Evolutionary conservation across 2,888 invertebrate genomes (phyloP).

Genomic region (Harmothoe impar): DNA sequence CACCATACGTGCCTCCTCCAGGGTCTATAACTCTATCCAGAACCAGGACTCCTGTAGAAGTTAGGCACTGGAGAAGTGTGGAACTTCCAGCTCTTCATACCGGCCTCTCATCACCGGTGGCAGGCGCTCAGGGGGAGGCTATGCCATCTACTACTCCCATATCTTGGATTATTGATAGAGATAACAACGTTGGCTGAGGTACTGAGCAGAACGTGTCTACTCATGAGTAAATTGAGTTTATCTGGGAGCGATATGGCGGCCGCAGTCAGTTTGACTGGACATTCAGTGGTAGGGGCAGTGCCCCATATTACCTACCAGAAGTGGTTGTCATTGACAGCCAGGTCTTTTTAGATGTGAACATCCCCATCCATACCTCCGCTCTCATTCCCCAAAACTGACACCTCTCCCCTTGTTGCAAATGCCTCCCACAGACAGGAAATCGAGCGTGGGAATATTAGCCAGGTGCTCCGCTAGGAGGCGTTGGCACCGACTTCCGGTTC

Average conservation of each 20-base stretch:
- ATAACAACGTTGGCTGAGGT: constrained; percentile 3
- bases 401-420: neutral
- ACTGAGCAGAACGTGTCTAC: neutral
- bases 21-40: no score
- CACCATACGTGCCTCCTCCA: no score
- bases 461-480: neutral
- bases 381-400: neutral
- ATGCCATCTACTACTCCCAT: neutral
- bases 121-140: neutral
- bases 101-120: neutral
- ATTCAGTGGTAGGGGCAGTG: neutral
- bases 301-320: neutral
- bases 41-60: no score
- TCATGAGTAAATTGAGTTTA: constrained; percentile 43
- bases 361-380: neutral
- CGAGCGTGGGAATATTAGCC: neutral
- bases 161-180: constrained; percentile 32
- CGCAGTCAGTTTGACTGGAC: constrained; percentile 26
- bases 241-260: constrained; percentile 14
- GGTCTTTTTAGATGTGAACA: neutral
- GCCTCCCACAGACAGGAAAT: neutral
- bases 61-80: no score
- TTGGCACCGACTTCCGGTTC: neutral
- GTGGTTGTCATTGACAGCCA: neutral
- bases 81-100: neutral